Evolutionary conservation across 1,140 invertebrate genomes (phyloP), one percentile per base, ranked within the genome.

Genomic region (Bombus fervidus): DNA sequence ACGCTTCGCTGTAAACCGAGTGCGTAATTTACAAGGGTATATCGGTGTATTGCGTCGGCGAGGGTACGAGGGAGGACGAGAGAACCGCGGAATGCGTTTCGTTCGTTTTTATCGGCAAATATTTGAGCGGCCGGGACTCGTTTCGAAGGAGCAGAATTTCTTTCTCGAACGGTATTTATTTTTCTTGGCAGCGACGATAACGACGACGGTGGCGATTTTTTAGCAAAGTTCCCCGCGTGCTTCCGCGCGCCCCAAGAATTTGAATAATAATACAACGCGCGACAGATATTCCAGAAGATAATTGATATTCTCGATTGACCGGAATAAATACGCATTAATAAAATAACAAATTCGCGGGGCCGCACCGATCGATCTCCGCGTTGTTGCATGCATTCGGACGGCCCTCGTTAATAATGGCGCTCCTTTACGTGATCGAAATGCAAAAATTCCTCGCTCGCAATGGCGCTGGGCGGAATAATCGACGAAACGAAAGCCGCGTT

Each of bases 281-380:
- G 47, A 53, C 47, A n/a, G 53, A 43, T n/a, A 72, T 37, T 47
- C 41, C 57, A 13, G 10, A 47, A 22, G 64, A 72, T 72, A 85
- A 85, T 85, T 80, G 28, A 72, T 64, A 85, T 47, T 85, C 34
- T 53, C 68, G 25, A 43, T 37, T 15, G 76, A 3, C 3, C 41
- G 53, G 68, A 80, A 85, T 73, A 85, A 80, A 85, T 73, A 80
- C 53, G 68, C 41, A 80, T 85, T 85, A 85, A 85, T 80, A 73
- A 84, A 85, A 85, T 85, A 85, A 85, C 53, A 80, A 85, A 85
- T 85, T 80, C 41, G 39, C 82, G 34, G 28, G 1, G 3, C 0
- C 25, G 12, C 3, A 1, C 5, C 25, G 75, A 84, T 78, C 82
- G 82, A 79, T 71, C 37, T 15, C 1, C 12, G 68, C 31, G n/a